Conservation (phyloP, 2,888 invertebrate species). For the Eupsilia transversa region DNA sequence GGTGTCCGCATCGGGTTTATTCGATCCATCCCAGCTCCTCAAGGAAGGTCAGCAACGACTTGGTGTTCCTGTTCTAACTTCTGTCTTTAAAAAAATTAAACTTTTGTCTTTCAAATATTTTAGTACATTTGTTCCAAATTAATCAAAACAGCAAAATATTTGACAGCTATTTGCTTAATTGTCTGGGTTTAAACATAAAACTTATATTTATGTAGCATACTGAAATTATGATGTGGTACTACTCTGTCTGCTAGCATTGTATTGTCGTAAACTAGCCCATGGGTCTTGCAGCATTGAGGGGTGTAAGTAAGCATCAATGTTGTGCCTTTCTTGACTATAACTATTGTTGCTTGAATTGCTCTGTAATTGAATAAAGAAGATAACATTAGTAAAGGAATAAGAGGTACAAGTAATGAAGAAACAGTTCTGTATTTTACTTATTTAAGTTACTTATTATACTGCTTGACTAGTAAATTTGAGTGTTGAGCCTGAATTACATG, state of each 20-base stretch:
- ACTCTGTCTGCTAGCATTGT: constrained; percentile 39
- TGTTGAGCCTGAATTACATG: not conserved
- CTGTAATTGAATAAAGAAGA: constrained; percentile 72
- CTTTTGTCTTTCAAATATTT: no score
- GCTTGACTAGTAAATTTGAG: no score
- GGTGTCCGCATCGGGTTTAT: no score
- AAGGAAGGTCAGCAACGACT: no score
- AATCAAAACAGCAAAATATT: no score
- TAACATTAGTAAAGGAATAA: not conserved
- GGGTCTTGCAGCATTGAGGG: constrained; percentile 87
- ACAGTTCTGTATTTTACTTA: not conserved
- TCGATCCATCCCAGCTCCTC: no score
- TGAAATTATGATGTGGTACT: constrained; percentile 29
- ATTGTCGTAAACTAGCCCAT: constrained; percentile 79
- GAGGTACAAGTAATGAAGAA: not conserved
- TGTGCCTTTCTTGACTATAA: constrained; percentile 73
- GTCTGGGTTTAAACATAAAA: not conserved
- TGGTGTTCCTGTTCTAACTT: no score
- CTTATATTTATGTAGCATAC: not conserved
- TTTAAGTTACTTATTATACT: no score
- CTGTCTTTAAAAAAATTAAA: no score
- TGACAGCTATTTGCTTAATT: no score
- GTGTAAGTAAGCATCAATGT: constrained; percentile 85
- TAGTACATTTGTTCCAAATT: no score
- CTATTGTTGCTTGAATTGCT: constrained; percentile 81